These are phyloP conservation scores for Atrina japonica DNA, from an alignment of 2,888 invertebrate species.

Conservation along the genomic window DNA sequence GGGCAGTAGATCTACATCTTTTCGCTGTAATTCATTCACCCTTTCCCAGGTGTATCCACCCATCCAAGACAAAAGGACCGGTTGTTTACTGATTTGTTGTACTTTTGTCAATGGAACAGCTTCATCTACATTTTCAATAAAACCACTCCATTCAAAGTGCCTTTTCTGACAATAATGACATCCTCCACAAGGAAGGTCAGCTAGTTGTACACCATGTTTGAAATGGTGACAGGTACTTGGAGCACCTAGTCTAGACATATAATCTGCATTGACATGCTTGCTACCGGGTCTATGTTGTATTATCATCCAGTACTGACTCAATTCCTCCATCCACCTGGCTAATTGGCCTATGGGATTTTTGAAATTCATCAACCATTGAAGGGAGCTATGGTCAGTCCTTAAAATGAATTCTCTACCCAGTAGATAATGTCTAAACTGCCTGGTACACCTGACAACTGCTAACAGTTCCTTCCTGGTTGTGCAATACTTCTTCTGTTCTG, in stretches of 20 bases:
- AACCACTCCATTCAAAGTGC: slow-evolving; percentile 19
- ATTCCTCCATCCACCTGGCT: neutral
- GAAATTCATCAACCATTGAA: slow-evolving; percentile 12
- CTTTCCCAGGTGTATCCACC: neutral
- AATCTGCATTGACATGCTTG: slow-evolving; percentile 39
- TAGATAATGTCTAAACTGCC: slow-evolving; percentile 23
- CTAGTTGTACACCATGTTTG: slow-evolving; percentile 5
- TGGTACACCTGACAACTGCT: neutral
- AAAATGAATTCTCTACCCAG: slow-evolving; percentile 21
- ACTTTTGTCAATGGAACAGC: slow-evolving; percentile 10
- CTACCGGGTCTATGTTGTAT: slow-evolving; percentile 32
- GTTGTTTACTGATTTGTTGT: neutral
- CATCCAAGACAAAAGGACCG: neutral
- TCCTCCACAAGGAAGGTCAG: slow-evolving; percentile 33
- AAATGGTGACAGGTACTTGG: neutral
- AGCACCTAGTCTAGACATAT: slow-evolving; percentile 19
- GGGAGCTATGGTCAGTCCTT: slow-evolving; percentile 29
- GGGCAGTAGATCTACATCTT: slow-evolving; percentile 3
- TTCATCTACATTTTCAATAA: slow-evolving; percentile 8
- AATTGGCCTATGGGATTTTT: slow-evolving; percentile 4
- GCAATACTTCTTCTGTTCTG: slow-evolving; percentile 7
- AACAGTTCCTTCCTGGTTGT: neutral
- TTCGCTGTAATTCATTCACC: neutral
- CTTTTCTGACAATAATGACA: slow-evolving; percentile 25
- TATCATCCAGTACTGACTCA: slow-evolving; percentile 1